Base-by-base conservation (phyloP, 2,113 vertebrate species). In the Ia io region DNA sequence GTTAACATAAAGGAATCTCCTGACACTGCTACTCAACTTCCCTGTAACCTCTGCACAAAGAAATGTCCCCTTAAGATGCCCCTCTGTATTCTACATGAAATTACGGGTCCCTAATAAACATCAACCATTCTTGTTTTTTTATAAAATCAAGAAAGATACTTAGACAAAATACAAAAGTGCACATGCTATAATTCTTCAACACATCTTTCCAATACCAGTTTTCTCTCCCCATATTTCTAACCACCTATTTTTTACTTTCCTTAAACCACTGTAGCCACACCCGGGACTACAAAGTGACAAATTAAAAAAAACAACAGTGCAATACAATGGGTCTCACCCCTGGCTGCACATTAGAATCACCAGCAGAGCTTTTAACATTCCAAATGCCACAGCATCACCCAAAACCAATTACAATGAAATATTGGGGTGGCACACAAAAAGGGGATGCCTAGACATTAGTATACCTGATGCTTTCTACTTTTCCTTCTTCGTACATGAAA, bases 121-220 rank as follows among this genome's bases (percentile, higher is more conserved):
- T 18, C 74, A 37, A 32, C 23, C 53, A 47, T 22, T 91, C 84
- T 67, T 61, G 56, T 9, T 59, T 61, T 59, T 42, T 69, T 76
- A 53, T 86, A 67, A 96, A 40, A 40, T 59, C 84, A 28, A 93
- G 25, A 53, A 69, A 69, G n/a, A 65, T 9, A 73, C n/a, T 90
- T 56, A 76, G 44, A 69, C 61, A 77, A 53, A 95, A 73, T 18
- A 76, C 2, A 7, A 30, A 87, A 37, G 53, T 35, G 3, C 2
- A 20, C 18, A 32, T 61, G 35, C 42, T 85, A 1, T 69, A 79
- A 87, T 93, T 73, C 28, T 20, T 76, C 40, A 42, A 73, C 11
- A 61, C 6, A 67, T 70, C 25, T 63, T 77, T 78, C 22, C 69
- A 67, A 86, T 69, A 70, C 61, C 22, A 71, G 61, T 96, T 78